Evolutionary conservation across 2,888 invertebrate species (phyloP), one percentile per base, ranked within the genome.

Genomic region (Acleris cristana): DNA sequence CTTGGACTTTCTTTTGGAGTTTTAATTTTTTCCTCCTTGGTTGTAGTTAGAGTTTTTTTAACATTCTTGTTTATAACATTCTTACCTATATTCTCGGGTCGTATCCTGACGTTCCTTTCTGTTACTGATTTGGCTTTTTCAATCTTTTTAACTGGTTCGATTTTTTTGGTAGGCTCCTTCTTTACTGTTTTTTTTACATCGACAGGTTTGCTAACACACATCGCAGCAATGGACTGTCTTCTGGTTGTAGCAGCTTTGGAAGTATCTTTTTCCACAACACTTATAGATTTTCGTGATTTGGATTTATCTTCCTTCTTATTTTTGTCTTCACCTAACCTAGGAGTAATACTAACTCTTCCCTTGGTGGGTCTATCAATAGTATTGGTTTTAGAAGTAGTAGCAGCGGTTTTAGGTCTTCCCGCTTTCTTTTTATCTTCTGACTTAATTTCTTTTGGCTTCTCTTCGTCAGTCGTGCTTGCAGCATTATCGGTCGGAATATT

Each of bases 401-500:
- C 70, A 12, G 61, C 67, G 12, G 76, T 74, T 56, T 69, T 61
- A 21, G 67, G 57, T 26, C 51, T 64, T 34, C 6, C 18, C 6
- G 21, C 23, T 34, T 40, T 51, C 40, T 66, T 66, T 8, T n/a
- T 53, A 10, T 48, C 59, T 26, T 59, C 57, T n/a, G 18, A 19
- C 34, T 65, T 65, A 1, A 12, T 2, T 44, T 55, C 59, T 19
- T 69, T 71, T 34, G 66, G 63, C 12, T 64, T 69, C 12, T 65
- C 62, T 53, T 73, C 67, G 64, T 69, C 83, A 3, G 81, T 81
- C 8, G 80, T 75, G 10, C 59, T 75, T 49, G 80, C 78, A 10
- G 76, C 74, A 2, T 73, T 71, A 18, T 81, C 83, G 62, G 81
- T 84, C 34, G 76, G 73, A 69, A 82, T 76, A 18, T 79, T 70